Evolutionary conservation across 1,140 invertebrate genomes (phyloP).

Genomic region (Schlechtendalia chinensis): DNA sequence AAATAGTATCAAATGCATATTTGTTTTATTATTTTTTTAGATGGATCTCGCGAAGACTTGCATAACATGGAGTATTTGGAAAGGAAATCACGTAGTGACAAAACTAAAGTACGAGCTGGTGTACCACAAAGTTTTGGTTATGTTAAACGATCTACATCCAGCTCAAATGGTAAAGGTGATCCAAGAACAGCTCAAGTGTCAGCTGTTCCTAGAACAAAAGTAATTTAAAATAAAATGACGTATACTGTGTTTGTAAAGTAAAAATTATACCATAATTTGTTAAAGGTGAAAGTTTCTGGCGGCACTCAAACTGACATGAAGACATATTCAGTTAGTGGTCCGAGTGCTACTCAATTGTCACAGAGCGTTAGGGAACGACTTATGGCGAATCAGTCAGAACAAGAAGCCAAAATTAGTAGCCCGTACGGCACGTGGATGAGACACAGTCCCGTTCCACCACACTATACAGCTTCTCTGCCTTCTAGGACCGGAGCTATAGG

Average conservation of each 20-base stretch:
- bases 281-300: conserved; percentile 73
- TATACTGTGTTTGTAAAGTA: neutral
- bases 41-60: conserved; percentile 50
- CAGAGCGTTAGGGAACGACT: conserved; percentile 79
- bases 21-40: neutral
- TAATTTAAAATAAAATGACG: conserved; percentile 53
- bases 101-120: conserved; percentile 62
- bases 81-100: conserved; percentile 56
- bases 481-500: conserved; percentile 55
- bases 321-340: conserved; percentile 77
- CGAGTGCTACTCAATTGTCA: conserved; percentile 77
- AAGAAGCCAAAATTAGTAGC: conserved; percentile 56
- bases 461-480: conserved; percentile 60
- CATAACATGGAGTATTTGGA: conserved; percentile 48
- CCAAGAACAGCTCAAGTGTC: conserved; percentile 76
- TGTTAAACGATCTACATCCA: conserved; percentile 71
- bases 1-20: no score
- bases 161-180: conserved; percentile 59
- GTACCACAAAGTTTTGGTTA: conserved; percentile 78
- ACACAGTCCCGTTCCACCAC: conserved; percentile 57
- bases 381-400: conserved; percentile 55
- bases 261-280: conserved; percentile 1
- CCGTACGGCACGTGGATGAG: conserved; percentile 63
- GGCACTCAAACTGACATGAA: conserved; percentile 84
- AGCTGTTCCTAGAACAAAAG: conserved; percentile 75